Evolutionary conservation across 2,113 vertebrate genomes (phyloP).

Genomic region (Harpagus bidentatus): DNA sequence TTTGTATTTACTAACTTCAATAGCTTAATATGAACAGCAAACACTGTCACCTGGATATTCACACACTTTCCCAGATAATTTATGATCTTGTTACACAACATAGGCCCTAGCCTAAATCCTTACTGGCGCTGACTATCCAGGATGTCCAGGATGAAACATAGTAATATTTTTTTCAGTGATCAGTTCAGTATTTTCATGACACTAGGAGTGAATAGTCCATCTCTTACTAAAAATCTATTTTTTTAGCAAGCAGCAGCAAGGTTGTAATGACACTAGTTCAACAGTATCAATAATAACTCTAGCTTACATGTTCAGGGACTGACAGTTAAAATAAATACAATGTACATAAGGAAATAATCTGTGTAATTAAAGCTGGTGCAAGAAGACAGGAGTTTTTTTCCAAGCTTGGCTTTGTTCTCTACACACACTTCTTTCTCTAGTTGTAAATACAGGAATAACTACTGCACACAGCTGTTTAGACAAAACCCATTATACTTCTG

Average conservation of each 20-base stretch:
- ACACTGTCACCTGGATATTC: not conserved
- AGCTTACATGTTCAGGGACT: not conserved
- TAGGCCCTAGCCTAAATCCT: not conserved
- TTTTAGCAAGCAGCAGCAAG: not conserved
- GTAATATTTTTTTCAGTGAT: not conserved
- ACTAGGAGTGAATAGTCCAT: not conserved
- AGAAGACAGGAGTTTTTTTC: not conserved
- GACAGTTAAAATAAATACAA: not conserved
- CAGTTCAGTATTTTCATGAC: not conserved
- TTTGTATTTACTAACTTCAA: not conserved
- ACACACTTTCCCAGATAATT: not conserved
- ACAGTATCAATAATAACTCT: not conserved
- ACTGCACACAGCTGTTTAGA: not conserved
- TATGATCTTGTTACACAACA: not conserved
- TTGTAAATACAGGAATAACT: not conserved
- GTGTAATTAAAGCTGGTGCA: not conserved
- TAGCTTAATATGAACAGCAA: not conserved
- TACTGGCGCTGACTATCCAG: not conserved
- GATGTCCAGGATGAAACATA: not conserved
- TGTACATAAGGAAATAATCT: not conserved
- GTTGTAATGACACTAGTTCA: not conserved
- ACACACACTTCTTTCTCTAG: not conserved
- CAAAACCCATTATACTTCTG: not conserved
- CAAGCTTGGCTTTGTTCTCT: not conserved
- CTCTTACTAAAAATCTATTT: not conserved